These are phyloP conservation scores for Neolamprologus tretocephalus DNA, from an alignment of 2,113 vertebrate species.

Conservation along the genomic window DNA sequence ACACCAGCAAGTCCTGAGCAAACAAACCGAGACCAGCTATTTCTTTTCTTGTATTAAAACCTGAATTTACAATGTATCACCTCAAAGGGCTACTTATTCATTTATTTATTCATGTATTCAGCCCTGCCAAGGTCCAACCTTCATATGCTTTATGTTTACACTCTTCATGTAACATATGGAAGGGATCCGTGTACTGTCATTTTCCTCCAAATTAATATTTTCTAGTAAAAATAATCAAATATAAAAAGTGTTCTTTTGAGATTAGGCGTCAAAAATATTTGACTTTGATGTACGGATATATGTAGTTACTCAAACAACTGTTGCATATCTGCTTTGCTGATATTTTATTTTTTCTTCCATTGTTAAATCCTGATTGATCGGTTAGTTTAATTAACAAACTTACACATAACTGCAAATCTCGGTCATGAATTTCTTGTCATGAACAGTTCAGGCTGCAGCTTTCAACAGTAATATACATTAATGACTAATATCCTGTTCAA, in stretches of 20 bases:
- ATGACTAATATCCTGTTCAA: background rate
- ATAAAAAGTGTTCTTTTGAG: background rate
- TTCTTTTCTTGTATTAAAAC: background rate
- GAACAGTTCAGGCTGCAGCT: background rate
- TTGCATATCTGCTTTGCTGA: accelerated
- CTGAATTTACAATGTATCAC: background rate
- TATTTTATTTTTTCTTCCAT: background rate
- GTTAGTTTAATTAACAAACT: slow-evolving; percentile 3
- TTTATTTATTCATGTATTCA: slow-evolving; percentile 51
- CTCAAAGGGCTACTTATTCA: background rate
- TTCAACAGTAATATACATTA: background rate
- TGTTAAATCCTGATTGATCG: background rate
- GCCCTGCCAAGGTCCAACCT: background rate
- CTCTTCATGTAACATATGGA: background rate
- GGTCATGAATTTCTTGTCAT: background rate
- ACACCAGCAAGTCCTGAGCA: background rate
- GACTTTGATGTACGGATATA: background rate
- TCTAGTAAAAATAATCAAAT: background rate
- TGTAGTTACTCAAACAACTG: background rate
- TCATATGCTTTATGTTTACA: slow-evolving; percentile 8
- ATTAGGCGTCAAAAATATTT: background rate
- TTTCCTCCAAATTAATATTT: background rate
- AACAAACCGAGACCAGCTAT: background rate
- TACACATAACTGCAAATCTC: background rate
- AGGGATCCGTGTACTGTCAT: background rate